Evolutionary conservation across 2,888 invertebrate species (phyloP).

Genomic region (Drosophila seclusa): DNA sequence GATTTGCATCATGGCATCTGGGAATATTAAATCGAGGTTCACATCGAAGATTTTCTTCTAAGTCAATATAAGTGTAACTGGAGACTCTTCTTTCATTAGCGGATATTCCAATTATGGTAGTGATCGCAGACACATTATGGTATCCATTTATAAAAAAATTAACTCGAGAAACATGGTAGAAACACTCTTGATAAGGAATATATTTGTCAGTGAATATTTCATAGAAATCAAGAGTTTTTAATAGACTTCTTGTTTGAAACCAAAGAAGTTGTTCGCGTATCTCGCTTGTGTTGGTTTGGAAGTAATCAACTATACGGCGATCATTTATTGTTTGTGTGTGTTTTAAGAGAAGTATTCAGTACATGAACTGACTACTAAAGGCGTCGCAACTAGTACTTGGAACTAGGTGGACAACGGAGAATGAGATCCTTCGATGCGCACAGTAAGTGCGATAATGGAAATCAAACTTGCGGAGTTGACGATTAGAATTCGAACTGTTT

Average conservation of each 20-base stretch:
- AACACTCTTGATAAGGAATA: background rate
- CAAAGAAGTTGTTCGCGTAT: background rate
- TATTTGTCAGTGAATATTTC: background rate
- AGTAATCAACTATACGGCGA: background rate
- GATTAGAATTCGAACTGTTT: too few relatives aligned
- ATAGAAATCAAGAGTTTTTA: background rate
- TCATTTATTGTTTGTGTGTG: too few relatives aligned
- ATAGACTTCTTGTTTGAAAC: background rate
- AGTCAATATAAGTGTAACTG: background rate
- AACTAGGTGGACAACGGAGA: too few relatives aligned
- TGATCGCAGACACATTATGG: conserved; percentile 1
- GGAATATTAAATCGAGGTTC: background rate
- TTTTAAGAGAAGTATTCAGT: too few relatives aligned
- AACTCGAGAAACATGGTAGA: background rate
- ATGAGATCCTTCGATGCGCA: too few relatives aligned
- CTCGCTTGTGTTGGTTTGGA: background rate
- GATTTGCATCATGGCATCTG: background rate
- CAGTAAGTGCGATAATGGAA: too few relatives aligned
- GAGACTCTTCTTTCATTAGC: background rate
- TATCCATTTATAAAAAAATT: background rate
- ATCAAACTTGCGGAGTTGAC: too few relatives aligned
- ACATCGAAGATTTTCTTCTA: background rate
- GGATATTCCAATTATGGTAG: background rate
- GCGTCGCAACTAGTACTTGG: too few relatives aligned
- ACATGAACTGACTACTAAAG: too few relatives aligned